Evolutionary conservation across 2,888 invertebrate species (phyloP).

Genomic region (Amphimallon solstitiale): DNA sequence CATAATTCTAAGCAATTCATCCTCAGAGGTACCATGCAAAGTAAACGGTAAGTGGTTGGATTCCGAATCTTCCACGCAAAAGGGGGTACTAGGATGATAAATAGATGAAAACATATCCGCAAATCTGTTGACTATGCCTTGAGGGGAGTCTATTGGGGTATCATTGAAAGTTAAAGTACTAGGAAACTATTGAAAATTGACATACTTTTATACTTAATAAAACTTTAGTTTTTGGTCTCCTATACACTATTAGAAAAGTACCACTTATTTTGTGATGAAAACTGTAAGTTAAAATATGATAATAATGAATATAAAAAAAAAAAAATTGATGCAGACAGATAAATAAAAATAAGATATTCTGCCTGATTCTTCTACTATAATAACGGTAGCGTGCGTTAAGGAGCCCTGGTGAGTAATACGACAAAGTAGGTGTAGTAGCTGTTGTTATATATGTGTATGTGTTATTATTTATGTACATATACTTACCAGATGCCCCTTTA

Average conservation of each 20-base stretch:
- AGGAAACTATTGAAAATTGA: neutral
- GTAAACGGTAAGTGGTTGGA: too few relatives aligned
- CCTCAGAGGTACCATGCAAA: too few relatives aligned
- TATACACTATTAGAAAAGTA: constrained; percentile 8
- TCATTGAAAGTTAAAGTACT: too few relatives aligned
- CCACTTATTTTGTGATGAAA: constrained; percentile 33
- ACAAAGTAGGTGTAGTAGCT: constrained; percentile 22
- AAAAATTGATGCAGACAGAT: constrained; percentile 58
- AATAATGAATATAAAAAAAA: constrained; percentile 53
- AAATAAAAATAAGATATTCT: constrained; percentile 48
- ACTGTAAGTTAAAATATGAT: constrained; percentile 57
- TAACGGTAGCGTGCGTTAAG: constrained; percentile 43
- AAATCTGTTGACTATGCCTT: too few relatives aligned
- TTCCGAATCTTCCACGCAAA: too few relatives aligned
- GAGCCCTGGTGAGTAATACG: constrained; percentile 33
- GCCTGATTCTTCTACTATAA: constrained; percentile 44
- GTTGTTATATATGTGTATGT: constrained; percentile 7
- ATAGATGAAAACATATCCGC: too few relatives aligned
- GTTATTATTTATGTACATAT: constrained; percentile 20
- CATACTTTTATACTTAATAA: too few relatives aligned
- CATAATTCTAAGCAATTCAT: too few relatives aligned
- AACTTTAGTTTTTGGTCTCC: neutral
- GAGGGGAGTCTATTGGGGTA: too few relatives aligned
- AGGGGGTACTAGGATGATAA: too few relatives aligned
- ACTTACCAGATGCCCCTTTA: constrained; percentile 35